phyloP scores from a whole-genome alignment of 2,888 invertebrate species.

The Plemyria rubiginata region DNA sequence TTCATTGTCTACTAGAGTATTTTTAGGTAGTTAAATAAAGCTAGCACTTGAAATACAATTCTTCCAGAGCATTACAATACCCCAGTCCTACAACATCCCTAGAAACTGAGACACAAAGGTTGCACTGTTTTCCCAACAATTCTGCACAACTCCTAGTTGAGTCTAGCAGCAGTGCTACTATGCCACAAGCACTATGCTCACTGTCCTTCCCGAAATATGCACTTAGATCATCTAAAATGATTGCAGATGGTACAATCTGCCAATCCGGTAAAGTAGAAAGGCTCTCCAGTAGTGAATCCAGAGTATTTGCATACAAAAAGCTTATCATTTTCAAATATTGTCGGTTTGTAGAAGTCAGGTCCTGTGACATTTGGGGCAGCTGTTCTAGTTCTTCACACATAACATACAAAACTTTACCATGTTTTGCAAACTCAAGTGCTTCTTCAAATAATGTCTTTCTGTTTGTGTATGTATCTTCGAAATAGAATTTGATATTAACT shows the following conservation, averaged over 20 bases:
- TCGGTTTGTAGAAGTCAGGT: conserved; percentile 59
- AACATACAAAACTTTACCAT: conserved; percentile 75
- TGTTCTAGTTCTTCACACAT: conserved; percentile 68
- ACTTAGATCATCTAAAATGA: conserved; percentile 71
- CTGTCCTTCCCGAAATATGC: conserved; percentile 59
- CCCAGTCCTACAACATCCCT: conserved; percentile 57
- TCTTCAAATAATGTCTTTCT: conserved; percentile 69
- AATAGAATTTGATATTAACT: conserved; percentile 54
- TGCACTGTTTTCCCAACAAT: conserved; percentile 50
- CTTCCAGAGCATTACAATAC: conserved; percentile 58
- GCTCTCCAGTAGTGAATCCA: conserved; percentile 67
- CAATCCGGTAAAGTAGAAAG: conserved; percentile 66
- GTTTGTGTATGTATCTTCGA: conserved; percentile 55
- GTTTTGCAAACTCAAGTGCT: conserved; percentile 60
- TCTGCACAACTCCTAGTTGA: conserved; percentile 60
- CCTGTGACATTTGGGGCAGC: conserved; percentile 72
- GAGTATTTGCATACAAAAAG: conserved; percentile 68
- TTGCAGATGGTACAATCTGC: conserved; percentile 68
- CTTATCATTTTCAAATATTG: conserved; percentile 78
- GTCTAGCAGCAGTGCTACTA: conserved; percentile 65
- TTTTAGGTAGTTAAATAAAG: background rate
- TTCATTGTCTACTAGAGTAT: too few relatives aligned
- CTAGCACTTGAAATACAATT: conserved; percentile 52
- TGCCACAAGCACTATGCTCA: conserved; percentile 68
- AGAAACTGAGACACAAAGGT: conserved; percentile 59